A percentile compares a stretch with the other conserved stretches of the same genome.
Conservation (phyloP, 1,140 invertebrate species). For the Bombus confusus region DNA sequence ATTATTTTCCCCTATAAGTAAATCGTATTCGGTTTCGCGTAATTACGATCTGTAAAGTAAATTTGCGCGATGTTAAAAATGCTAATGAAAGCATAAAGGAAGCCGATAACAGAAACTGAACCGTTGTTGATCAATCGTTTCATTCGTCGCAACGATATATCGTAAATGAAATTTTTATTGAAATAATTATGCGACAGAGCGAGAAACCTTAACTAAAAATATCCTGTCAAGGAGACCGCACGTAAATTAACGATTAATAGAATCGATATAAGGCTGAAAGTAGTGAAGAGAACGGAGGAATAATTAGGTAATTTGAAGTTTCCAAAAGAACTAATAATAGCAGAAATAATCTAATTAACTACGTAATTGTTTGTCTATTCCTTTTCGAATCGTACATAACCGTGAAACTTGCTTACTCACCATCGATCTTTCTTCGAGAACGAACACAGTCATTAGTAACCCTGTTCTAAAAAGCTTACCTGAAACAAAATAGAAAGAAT, state of each 20-base stretch:
- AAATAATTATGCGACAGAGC: background rate
- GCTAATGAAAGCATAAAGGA: background rate
- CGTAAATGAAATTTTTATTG: background rate
- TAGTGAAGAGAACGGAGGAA: background rate
- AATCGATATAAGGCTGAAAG: background rate
- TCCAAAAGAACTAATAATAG: background rate
- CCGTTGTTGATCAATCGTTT: too few relatives aligned
- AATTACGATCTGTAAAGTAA: background rate
- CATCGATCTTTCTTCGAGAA: slow-evolving; percentile 17
- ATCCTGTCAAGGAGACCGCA: too few relatives aligned
- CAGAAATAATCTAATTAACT: background rate
- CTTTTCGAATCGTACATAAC: slow-evolving; percentile 9
- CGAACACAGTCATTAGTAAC: slow-evolving; percentile 54
- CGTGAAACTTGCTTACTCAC: slow-evolving; percentile 23
- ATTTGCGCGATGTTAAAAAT: background rate
- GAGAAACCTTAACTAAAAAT: too few relatives aligned
- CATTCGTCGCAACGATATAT: too few relatives aligned
- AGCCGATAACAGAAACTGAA: background rate
- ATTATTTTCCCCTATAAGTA: background rate
- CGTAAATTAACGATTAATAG: background rate
- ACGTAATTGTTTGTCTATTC: background rate
- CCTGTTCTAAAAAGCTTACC: slow-evolving; percentile 47
- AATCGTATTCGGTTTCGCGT: background rate
- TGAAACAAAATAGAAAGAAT: slow-evolving; percentile 60
- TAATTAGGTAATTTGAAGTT: background rate